Evolutionary conservation across 2,797 vertebrate species (phyloP).

Genomic region (Pseudopleuronectes americanus): DNA sequence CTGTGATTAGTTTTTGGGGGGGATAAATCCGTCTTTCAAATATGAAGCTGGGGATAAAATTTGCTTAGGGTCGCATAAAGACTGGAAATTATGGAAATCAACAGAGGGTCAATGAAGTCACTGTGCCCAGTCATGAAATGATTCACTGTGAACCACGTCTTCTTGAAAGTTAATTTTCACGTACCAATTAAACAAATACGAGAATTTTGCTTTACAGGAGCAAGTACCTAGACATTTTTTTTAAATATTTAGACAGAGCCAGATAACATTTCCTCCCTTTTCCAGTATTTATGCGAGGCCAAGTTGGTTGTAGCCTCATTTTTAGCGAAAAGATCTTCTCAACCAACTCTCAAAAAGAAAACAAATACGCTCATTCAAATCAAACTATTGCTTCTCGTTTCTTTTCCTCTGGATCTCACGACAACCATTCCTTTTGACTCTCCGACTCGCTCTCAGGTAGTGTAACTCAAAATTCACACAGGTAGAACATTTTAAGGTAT

Average conservation of each 20-base stretch:
- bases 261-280: not conserved
- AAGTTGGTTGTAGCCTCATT: not conserved
- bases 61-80: slow-evolving; percentile 7
- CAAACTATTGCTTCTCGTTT: slow-evolving; percentile 21
- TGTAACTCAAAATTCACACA: slow-evolving; percentile 24
- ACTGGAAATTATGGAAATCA: slow-evolving; percentile 1
- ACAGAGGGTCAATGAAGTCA: not conserved
- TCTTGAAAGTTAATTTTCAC: not conserved
- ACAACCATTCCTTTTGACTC: slow-evolving; percentile 7
- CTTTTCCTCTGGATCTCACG: slow-evolving; percentile 15
- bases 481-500: slow-evolving; percentile 38
- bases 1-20: slow-evolving; percentile 1
- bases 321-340: not conserved
- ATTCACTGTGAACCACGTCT: not conserved
- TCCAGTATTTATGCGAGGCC: slow-evolving; percentile 23
- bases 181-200: not conserved
- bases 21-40: not conserved
- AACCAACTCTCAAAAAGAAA: slow-evolving; percentile 3
- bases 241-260: not conserved
- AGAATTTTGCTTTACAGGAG: not conserved
- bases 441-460: slow-evolving; percentile 23
- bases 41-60: slow-evolving; percentile 7
- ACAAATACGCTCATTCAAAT: slow-evolving; percentile 8
- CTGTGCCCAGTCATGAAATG: not conserved
- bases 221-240: not conserved